Evolutionary conservation across 1,140 invertebrate genomes (phyloP).

Genomic region (Augochlora pura): DNA sequence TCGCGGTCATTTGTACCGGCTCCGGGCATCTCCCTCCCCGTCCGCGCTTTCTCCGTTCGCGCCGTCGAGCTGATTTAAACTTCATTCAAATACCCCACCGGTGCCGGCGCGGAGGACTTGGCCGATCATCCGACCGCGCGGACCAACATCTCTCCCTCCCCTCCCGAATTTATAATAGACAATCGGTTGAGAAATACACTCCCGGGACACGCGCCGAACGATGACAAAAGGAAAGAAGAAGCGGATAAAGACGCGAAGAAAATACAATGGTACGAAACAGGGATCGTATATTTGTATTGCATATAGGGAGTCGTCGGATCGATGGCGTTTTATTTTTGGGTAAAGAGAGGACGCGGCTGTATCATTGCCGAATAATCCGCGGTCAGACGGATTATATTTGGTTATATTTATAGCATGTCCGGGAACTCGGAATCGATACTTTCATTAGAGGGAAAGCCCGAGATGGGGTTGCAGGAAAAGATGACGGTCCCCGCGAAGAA

Average conservation of each 20-base stretch:
- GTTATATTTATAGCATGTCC: background rate
- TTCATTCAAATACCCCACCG: conserved; percentile 17
- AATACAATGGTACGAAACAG: too few species aligned
- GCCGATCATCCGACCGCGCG: background rate
- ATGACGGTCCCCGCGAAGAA: background rate
- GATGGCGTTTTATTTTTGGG: too few species aligned
- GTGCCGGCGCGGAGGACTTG: conserved; percentile 27
- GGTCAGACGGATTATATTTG: background rate
- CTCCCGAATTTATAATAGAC: too few species aligned
- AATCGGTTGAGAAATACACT: too few species aligned
- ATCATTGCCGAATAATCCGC: background rate
- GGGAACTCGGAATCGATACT: background rate
- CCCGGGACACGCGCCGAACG: too few species aligned
- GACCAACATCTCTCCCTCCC: too few species aligned
- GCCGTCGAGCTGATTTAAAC: conserved; percentile 34
- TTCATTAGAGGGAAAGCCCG: background rate
- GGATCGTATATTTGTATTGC: too few species aligned
- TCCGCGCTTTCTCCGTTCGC: conserved; percentile 16
- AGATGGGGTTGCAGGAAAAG: background rate
- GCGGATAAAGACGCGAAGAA: too few species aligned
- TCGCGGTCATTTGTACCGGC: conserved; percentile 63
- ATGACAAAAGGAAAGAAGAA: too few species aligned
- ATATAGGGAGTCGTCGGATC: too few species aligned
- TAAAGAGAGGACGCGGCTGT: too few species aligned
- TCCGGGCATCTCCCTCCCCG: conserved; percentile 56